Base-by-base conservation (phyloP, 2,888 invertebrate genomes). In the Ectemnius cavifrons region DNA sequence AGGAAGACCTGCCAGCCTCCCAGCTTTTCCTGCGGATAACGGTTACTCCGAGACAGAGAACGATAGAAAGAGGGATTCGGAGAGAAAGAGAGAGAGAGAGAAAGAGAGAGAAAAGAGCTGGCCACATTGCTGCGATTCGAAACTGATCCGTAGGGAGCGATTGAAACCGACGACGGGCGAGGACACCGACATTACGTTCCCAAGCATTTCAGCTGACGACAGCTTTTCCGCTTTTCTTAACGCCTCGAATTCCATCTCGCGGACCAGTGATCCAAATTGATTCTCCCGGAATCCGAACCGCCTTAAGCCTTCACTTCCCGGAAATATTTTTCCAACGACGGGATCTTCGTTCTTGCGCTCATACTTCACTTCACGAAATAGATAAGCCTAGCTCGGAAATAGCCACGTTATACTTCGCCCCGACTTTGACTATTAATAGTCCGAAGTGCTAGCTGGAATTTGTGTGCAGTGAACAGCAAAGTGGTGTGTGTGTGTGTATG, bases 101-200 rank as follows among this genome's bases (percentile, higher is more conserved):
- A n/a, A n/a, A 11, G 37, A 11, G 2, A 37, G 37, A 37, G 37
- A 18, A 37, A 8, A 18, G 66, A 20, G 67, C 60, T 75, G 69
- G 81, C 78, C 80, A 37, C 37, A 81, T 81, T 78, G 60, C 63
- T 59, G 66, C 37, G 28, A 57, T 61, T 63, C 70, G 60, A 78
- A 67, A 56, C 71, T 73, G 52, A 80, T 81, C 67, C 81, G 58
- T 56, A 28, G 77, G 73, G 60, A 63, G 69, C 65, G 64, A 71
- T 69, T 63, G 57, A 37, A 63, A 45, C 58, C 60, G 23, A 18
- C 49, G 52, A 49, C 58, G 63, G 69, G 57, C 37, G 52, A 52
- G n/a, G 52, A 52, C 52, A 52, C 11, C 52, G 52, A 52, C 52
- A 16, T 52, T 52, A 52, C 52, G 16, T 16, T 52, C 16, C 37